These are phyloP conservation scores for Cremastobaeus sp. DNA, from an alignment of 2,888 invertebrate genomes.

Conservation along the genomic window DNA sequence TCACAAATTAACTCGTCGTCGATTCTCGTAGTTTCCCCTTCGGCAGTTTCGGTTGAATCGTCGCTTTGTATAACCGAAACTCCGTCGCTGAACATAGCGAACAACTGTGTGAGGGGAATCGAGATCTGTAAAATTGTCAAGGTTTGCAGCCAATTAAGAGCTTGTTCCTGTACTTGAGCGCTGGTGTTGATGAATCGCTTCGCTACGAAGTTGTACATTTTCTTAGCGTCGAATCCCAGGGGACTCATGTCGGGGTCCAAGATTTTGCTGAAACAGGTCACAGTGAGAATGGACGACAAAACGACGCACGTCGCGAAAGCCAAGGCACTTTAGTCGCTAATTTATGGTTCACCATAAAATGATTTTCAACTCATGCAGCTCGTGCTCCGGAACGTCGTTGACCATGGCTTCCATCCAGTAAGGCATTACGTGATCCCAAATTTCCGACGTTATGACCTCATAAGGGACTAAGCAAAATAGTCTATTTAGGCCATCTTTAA, in stretches of 20 bases:
- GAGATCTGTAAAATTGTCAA: constrained; percentile 93
- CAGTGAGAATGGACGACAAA: background rate
- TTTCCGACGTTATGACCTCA: constrained; percentile 96
- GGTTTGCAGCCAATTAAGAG: constrained; percentile 92
- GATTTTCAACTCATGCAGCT: constrained; percentile 89
- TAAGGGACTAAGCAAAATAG: constrained; percentile 98
- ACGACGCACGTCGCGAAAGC: background rate
- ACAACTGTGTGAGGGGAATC: constrained; percentile 91
- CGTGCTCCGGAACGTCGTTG: constrained; percentile 93
- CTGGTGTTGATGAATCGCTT: constrained; percentile 89
- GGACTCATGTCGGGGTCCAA: constrained; percentile 98
- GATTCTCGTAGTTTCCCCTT: constrained; percentile 51
- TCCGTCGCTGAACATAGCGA: constrained; percentile 94
- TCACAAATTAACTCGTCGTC: constrained; percentile 80
- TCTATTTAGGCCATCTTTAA: constrained; percentile 96
- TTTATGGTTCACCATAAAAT: constrained; percentile 82
- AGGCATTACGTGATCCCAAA: constrained; percentile 99
- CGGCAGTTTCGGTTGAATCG: constrained; percentile 65
- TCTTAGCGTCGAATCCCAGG: constrained; percentile 94
- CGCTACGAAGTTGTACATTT: constrained; percentile 96
- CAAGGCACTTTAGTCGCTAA: background rate
- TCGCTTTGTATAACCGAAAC: constrained; percentile 84
- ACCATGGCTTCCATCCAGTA: constrained; percentile 99
- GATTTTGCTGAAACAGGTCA: constrained; percentile 87
- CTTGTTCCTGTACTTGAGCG: constrained; percentile 91